phyloP scores from a whole-genome alignment of 2,113 vertebrate genomes.

The Trinectes maculatus region DNA sequence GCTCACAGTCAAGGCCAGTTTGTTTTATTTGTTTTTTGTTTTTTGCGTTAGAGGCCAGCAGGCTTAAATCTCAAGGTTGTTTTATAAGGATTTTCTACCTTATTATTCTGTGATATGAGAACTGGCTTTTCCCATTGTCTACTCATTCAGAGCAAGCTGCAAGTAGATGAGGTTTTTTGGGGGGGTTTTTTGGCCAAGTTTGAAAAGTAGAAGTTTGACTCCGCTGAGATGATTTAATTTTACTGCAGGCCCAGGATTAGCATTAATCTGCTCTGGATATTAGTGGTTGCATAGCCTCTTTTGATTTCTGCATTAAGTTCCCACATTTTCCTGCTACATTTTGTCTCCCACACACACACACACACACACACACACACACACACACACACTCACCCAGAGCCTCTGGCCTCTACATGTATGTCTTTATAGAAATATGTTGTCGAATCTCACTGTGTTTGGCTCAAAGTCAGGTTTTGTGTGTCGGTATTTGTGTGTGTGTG shows the following conservation, averaged over 20 bases:
- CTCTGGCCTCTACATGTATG: conserved; percentile 12
- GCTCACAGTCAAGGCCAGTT: neutral
- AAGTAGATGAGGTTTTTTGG: conserved; percentile 44
- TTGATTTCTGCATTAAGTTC: conserved; percentile 48
- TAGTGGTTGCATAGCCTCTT: conserved; percentile 59
- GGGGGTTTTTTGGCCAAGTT: conserved; percentile 42
- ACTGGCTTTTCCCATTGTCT: conserved; percentile 2
- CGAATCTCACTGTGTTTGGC: conserved; percentile 8
- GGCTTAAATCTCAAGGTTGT: conserved; percentile 9
- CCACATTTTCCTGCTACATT: conserved; percentile 7
- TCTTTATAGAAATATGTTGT: conserved; percentile 7
- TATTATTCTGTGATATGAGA: conserved; percentile 23
- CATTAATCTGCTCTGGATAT: conserved; percentile 76
- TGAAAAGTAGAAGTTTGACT: conserved; percentile 53
- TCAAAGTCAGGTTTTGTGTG: conserved; percentile 25
- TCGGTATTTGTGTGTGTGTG: no score
- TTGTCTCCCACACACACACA: neutral
- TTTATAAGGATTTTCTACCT: conserved; percentile 11
- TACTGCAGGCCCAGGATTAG: conserved; percentile 71
- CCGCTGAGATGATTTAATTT: conserved; percentile 76
- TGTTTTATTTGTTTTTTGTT: neutral
- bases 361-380: conserved; percentile 6
- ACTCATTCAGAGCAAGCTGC: conserved; percentile 43
- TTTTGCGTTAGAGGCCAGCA: neutral
- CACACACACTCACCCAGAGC: neutral